phyloP scores from a whole-genome alignment of 2,797 vertebrate species.

The Cynodonichthys magdalenae region DNA sequence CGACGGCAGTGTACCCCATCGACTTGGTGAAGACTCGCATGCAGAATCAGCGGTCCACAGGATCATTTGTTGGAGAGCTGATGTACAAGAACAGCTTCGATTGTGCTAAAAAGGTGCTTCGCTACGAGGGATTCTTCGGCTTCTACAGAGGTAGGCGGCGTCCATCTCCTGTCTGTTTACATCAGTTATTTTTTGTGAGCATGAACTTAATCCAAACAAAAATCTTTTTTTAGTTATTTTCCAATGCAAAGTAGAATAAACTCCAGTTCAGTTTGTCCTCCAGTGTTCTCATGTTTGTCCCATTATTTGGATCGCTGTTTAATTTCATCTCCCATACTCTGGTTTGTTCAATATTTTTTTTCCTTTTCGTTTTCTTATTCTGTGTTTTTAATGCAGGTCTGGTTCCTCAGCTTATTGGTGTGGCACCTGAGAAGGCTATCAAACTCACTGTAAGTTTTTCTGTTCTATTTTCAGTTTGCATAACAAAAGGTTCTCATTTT shows the following conservation, averaged over 20 bases:
- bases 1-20: constrained; percentile 97
- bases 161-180: neutral
- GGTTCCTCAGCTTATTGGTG: constrained; percentile 96
- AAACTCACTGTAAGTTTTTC: constrained; percentile 92
- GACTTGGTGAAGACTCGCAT: constrained; percentile 98
- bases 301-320: neutral
- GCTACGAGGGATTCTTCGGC: constrained; percentile 96
- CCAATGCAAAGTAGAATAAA: neutral
- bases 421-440: constrained; percentile 99
- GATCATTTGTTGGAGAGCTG: constrained; percentile 94
- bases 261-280: neutral
- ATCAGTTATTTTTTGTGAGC: neutral
- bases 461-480: neutral
- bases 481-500: neutral
- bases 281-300: neutral
- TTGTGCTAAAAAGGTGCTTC: constrained; percentile 98
- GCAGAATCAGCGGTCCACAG: constrained; percentile 96
- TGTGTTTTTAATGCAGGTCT: constrained; percentile 84
- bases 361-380: constrained; percentile 4
- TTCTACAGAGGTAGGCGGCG: constrained; percentile 91
- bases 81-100: constrained; percentile 99
- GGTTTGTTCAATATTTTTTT: constrained; percentile 10
- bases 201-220: no score
- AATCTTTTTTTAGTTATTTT: no score
- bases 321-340: neutral